Conservation (phyloP, 2,113 vertebrate species). For the Nycticorax nycticorax region DNA sequence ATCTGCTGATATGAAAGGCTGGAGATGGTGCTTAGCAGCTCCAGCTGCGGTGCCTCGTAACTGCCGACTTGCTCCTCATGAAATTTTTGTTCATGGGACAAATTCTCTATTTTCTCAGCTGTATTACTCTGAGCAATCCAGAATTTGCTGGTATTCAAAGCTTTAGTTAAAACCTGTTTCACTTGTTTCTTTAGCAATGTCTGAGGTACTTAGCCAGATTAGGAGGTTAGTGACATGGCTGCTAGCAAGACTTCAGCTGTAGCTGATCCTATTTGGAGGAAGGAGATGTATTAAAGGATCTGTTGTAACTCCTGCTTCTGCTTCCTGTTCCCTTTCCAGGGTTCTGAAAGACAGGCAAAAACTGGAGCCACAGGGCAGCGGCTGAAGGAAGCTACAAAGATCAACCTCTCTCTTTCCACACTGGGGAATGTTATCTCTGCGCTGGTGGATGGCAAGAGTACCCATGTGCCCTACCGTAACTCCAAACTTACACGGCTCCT, state of each 20-base stretch:
- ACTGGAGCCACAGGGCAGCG: slow-evolving; percentile 97
- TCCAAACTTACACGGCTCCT: slow-evolving; percentile 96
- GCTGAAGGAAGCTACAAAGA: slow-evolving; percentile 97
- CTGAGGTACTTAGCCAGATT: background rate
- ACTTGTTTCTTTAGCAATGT: background rate
- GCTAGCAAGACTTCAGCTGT: background rate
- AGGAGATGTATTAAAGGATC: too few relatives aligned
- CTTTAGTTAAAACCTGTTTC: background rate
- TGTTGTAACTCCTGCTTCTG: background rate
- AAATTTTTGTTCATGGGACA: accelerated
- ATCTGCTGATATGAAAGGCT: background rate
- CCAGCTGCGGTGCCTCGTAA: background rate
- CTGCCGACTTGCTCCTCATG: background rate
- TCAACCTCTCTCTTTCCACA: slow-evolving; percentile 95
- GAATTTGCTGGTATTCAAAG: background rate
- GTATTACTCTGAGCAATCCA: background rate
- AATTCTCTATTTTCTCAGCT: background rate
- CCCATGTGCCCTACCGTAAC: slow-evolving; percentile 96
- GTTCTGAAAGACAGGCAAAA: slow-evolving; percentile 96
- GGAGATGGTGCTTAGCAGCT: background rate
- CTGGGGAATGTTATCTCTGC: slow-evolving; percentile 99
- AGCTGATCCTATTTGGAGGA: background rate
- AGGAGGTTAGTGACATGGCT: background rate
- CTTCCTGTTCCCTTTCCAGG: slow-evolving; percentile 71
- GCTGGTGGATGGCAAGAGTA: slow-evolving; percentile 96